Conservation (phyloP, 2,888 invertebrate genomes). For the Drosophila mulleri region DNA sequence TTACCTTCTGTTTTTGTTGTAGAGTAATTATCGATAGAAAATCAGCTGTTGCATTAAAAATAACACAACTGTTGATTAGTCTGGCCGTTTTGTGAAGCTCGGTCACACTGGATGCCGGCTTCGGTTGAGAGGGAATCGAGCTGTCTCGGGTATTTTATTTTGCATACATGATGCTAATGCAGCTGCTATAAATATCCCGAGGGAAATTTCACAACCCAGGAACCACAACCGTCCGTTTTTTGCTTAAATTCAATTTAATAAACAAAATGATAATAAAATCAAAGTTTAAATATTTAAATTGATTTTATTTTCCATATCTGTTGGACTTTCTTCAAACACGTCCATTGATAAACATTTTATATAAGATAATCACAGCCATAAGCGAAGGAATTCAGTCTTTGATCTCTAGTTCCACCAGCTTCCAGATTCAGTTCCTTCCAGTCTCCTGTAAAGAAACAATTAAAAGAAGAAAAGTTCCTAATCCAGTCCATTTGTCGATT, state of each 20-base stretch:
- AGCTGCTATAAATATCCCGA: background rate
- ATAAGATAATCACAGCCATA: conserved; percentile 9
- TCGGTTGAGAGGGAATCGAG: background rate
- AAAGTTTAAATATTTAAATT: background rate
- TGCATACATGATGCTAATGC: background rate
- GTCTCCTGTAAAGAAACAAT: conserved; percentile 30
- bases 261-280: background rate
- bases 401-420: background rate
- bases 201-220: background rate
- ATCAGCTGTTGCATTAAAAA: conserved; percentile 7
- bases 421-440: background rate
- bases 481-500: conserved; percentile 30
- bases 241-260: background rate
- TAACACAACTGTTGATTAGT: conserved; percentile 4
- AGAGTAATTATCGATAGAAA: background rate
- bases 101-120: conserved; percentile 3
- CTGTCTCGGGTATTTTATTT: background rate
- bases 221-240: background rate
- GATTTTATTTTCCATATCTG: background rate
- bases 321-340: background rate
- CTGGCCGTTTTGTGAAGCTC: background rate
- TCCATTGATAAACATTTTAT: background rate
- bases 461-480: conserved; percentile 25
- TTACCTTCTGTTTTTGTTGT: background rate
- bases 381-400: conserved; percentile 6